Base-by-base conservation (phyloP, 2,113 vertebrate species). In the pig (Sus scrofa) region DNA sequence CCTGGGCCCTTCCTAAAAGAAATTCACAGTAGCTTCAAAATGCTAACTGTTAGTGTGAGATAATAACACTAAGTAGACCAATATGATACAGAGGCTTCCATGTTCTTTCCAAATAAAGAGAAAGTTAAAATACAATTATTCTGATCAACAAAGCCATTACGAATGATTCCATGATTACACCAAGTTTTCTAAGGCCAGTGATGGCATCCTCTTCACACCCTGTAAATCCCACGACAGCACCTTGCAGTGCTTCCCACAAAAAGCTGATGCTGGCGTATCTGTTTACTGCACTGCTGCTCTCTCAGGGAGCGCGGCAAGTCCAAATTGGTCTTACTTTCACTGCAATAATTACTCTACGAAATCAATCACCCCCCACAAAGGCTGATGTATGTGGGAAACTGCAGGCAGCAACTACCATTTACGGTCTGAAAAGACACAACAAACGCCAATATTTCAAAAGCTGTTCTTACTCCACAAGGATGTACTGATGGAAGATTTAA, bases 41-140 rank as follows among this genome's bases (percentile, higher is more conserved):
- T 30, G 14, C 44, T 84, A 60, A 74, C n/a, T 44, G 14, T 75
- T 63, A 78, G n/a, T 18, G 4, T 92, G 56, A 95, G 84, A 95
- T 54, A 91, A 85, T 54, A 85, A 78, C n/a, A 44, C 32, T 79
- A 83, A 90, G 50, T n/a, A 86, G 32, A 81, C 13, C 71, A 93
- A 89, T 77, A 71, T 44, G 77, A 81, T 89, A 6, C 50, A 84
- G 63, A 91, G 84, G 56, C 26, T 73, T 92, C 67, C 4, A 22
- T 67, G 90, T 83, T 70, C 96, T 95, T 95, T 94, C 26, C 52
- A 86, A 92, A 32, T 84, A 89, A 77, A n/a, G 73, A 85, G 75
- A 93, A 92, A 74, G 18, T 84, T 86, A 86, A 92, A 93, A 81
- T 95, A 65, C 4, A 86, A 77, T 94, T 90, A 68, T 86, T 90